Evolutionary conservation across 2,113 vertebrate species (phyloP), one percentile per base, ranked within the genome.

Genomic region (Numida meleagris): DNA sequence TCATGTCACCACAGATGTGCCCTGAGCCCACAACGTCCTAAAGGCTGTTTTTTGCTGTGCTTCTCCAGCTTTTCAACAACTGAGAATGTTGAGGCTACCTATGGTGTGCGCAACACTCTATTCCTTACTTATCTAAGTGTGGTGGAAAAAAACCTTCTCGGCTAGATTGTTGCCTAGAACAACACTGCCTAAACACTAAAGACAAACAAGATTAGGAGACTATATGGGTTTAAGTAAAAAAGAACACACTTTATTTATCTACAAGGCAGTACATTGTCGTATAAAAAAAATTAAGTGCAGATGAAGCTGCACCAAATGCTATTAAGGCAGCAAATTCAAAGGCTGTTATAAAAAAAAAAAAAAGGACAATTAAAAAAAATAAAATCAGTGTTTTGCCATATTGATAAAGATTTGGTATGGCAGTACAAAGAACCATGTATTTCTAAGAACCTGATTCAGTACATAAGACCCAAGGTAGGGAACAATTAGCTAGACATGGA

Each of bases 171-270:
- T 82, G 61, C 66, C 48, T 65, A 2, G 67, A 85, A 89, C 80
- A 76, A 25, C 27, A 75, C 20, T 0, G 5, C 70, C 86, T 68
- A 89, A 93, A 94, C 61, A 81, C 21, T 40, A 38, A 82, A 82
- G n/a, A 36, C 25, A 79, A 91, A 82, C 67, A 87, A 73, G 92
- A 78, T 91, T 53, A 85, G 82, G 81, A 97, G 81, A 94, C 71
- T 81, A 50, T 8, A 61, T 17, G 14, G 48, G 91, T 92, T 88
- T 97, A 96, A 93, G 95, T 97, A 98, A 97, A 98, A 97, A 98
- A 97, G 98, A 98, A 97, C 98, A 99, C 98, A 98, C 99, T 99
- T 99, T 99, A 99, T 99, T 99, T 97, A 96, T 97, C 97, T 98
- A 98, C 98, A 98, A 98, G 99, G 99, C 99, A 99, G 98, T 99